Percentiles rank a stretch among this genome's conserved stretches.
phyloP scores from a whole-genome alignment of 2,797 vertebrate species.

The Peromyscus attwateri region DNA sequence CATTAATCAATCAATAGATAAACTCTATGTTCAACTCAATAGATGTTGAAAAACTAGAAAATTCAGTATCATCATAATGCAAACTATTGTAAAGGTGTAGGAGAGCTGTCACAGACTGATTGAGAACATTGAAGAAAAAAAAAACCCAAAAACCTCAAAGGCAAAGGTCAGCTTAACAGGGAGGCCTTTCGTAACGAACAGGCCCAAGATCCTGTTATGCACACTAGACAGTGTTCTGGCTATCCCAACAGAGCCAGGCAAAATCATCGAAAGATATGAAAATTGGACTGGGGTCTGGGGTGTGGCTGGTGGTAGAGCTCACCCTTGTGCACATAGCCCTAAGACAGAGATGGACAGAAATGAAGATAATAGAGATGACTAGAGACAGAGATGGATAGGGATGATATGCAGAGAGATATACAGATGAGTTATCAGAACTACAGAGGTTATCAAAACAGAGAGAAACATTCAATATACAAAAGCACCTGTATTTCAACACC shows the following conservation, averaged over 20 bases:
- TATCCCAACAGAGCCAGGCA: background rate
- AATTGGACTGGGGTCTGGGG: background rate
- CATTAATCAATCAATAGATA: background rate
- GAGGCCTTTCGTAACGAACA: background rate
- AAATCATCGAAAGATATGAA: background rate
- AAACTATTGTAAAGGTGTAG: slow-evolving; percentile 11
- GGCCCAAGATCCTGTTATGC: background rate
- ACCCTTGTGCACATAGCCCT: background rate
- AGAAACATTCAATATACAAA: background rate
- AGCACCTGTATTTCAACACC: background rate
- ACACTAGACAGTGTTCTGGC: background rate
- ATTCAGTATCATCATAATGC: background rate
- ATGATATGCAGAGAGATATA: background rate
- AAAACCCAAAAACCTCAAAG: background rate
- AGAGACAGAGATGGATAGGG: background rate
- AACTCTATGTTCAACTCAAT: background rate
- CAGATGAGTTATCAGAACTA: background rate
- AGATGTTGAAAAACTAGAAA: slow-evolving; percentile 20
- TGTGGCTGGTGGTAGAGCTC: background rate
- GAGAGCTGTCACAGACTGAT: background rate
- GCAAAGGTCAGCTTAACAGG: background rate
- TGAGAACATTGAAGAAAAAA: background rate
- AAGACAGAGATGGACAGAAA: no score
- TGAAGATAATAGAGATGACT: background rate
- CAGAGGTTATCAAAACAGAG: background rate